A percentile compares a stretch with the other conserved stretches of the same genome.
Evolutionary conservation across 2,797 vertebrate genomes (phyloP).

Genomic region (Crocodylus rhombifer): DNA sequence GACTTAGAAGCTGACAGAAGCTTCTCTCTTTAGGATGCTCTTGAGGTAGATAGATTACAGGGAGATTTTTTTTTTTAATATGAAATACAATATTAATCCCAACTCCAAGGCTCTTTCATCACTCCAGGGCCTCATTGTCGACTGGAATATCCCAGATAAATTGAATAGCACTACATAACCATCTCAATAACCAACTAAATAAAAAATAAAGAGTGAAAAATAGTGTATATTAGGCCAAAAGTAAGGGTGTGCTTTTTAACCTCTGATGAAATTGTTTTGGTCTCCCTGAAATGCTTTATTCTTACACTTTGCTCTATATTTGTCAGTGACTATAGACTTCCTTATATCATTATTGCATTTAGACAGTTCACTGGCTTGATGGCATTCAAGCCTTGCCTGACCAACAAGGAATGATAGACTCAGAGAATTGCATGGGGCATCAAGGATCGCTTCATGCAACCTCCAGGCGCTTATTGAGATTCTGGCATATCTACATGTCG

Average conservation of each 20-base stretch:
- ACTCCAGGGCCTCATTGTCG: not conserved
- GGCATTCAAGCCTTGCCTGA: not conserved
- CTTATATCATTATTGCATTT: constrained; percentile 27
- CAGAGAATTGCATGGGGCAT: too few species aligned
- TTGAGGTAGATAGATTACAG: not conserved
- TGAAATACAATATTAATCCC: constrained; percentile 8
- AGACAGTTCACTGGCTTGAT: constrained; percentile 4
- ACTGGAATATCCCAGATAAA: accelerated
- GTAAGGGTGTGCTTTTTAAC: constrained; percentile 13
- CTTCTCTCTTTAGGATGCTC: not conserved
- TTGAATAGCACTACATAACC: not conserved
- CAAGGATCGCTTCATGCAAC: too few species aligned
- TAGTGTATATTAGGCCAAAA: not conserved
- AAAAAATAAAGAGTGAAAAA: not conserved
- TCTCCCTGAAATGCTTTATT: constrained; percentile 34
- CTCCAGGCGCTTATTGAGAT: too few species aligned
- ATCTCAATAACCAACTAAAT: not conserved
- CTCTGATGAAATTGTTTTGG: constrained; percentile 31
- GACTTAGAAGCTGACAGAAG: constrained; percentile 15
- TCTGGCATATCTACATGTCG: too few species aligned
- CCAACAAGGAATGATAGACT: not conserved
- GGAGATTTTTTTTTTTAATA: not conserved
- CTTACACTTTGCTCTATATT: not conserved
- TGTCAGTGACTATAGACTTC: constrained; percentile 4
- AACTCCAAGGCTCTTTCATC: not conserved